Evolutionary conservation across 35 echinoderm and acorn worm genomes (phyloP), one percentile per base, ranked within the genome.

Genomic region (Stichopus chloronotus): DNA sequence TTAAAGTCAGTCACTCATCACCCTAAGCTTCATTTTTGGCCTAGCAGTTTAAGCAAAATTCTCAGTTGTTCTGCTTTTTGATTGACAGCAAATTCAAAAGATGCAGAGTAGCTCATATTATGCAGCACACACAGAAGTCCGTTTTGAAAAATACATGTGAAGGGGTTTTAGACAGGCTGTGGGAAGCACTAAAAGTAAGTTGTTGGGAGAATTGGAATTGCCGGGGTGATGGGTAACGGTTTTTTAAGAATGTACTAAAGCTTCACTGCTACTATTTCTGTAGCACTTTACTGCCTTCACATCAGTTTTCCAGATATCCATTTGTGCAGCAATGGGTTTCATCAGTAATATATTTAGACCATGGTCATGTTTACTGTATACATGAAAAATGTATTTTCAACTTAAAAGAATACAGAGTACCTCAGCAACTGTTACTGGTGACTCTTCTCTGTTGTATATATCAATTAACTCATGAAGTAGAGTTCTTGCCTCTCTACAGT

Each of bases 361-460:
- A 19, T 21, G n/a, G 11, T 43, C 53, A 52, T 65, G 9, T 61
- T 86, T 59, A 13, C 8, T n/a, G 20, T 14, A 19, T 9, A 5
- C 4, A 16, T 87, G 91, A 53, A 89, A 7, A 10, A 89, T 53
- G 10, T 17, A 22, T 76, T 8, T 19, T 17, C 3, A 72, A n/a
- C 19, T 56, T 56, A n/a, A 52, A 72, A 9, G 21, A 55, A 76
- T 14, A 81, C 14, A 85, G 8, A 16, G 6, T 82, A 97, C 96
- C 87, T 97, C 94, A 52, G 93, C 96, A 57, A 94, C 86, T 52
- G 91, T 95, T 16, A 94, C 80, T 76, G 69, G 78, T 25, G 59
- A 78, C 8, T 97, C 96, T 53, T 78, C 93, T 63, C 5, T 60
- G 56, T 97, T 97, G 30, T 94, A 97, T 57, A 81, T 79, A 21